Percentiles rank a stretch among this genome's conserved stretches.
These are phyloP conservation scores for Camelus dromedarius DNA, from an alignment of 2,113 vertebrate species.

Conservation along the genomic window DNA sequence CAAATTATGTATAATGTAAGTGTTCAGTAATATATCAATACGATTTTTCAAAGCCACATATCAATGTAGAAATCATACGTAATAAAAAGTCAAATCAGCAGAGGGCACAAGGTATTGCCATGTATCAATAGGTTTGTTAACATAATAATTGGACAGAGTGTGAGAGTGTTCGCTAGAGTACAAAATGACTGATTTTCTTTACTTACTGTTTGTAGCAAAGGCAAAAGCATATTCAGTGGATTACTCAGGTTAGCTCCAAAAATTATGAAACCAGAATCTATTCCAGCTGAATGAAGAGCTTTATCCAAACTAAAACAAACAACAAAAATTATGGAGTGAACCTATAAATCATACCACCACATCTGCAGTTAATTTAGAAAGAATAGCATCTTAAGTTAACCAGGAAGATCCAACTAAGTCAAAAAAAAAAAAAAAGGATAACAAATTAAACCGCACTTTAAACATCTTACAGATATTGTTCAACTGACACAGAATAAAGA, in stretches of 20 bases:
- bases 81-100: neutral
- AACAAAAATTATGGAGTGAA: neutral
- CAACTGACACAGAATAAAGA: slow-evolving; percentile 22
- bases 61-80: neutral
- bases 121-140: slow-evolving; percentile 9
- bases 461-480: slow-evolving; percentile 41
- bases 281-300: slow-evolving; percentile 97
- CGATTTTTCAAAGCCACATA: slow-evolving; percentile 2
- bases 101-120: neutral
- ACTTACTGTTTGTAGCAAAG: slow-evolving; percentile 96
- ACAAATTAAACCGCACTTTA: slow-evolving; percentile 31
- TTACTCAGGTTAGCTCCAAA: slow-evolving; percentile 98
- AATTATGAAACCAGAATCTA: slow-evolving; percentile 96
- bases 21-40: neutral
- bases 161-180: neutral
- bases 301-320: slow-evolving; percentile 89
- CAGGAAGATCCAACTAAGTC: neutral
- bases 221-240: slow-evolving; percentile 97
- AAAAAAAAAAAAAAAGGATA: slow-evolving; percentile 24
- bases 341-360: neutral
- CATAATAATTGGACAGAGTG: neutral
- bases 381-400: neutral
- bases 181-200: slow-evolving; percentile 17
- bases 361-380: slow-evolving; percentile 52
- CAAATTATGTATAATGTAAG: neutral